Base-by-base conservation (phyloP, 2,888 invertebrate species). In the Apamea monoglypha region DNA sequence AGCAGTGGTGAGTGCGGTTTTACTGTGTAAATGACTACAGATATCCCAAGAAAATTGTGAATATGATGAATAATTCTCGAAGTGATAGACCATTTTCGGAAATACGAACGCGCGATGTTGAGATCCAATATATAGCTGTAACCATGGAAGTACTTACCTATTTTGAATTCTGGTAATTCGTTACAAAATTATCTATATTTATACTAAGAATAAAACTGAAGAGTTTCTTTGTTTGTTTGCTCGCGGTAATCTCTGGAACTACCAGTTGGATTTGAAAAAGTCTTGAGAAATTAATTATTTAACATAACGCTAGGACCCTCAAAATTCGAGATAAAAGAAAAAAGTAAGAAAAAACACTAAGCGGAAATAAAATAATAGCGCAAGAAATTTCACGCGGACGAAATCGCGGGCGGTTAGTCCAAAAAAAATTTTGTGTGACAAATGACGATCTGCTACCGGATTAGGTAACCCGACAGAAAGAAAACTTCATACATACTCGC, bases 1-100 rank as follows among this genome's bases (percentile, higher is more conserved):
- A 98, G 10, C 98, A 98, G 90, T 98, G 98, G 98, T 98, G 88
- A 92, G 91, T 72, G 21, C 18, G 10, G 18, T 8, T 69, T 80
- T 50, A 32, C 21, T 21, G 10, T 18, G 21, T 36, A 7, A 16
- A 63, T 59, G 78, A 61, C 21, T 53, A 70, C 25, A 50, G 69
- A 14, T 50, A 70, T 70, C 25, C 53, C 18, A 53, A 32, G 16
- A 25, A 25, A 29, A n/a, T n/a, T n/a, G n/a, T n/a, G n/a, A n/a
- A n/a, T n/a, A n/a, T n/a, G n/a, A n/a, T n/a, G 14, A 68, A 47
- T 21, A 12, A 10, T n/a, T 47, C 21, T 12, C 12, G 29, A 29
- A 69, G 21, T 69, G 29, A 29, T 69, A 69, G 14, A 69, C 14
- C 12, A 25, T 50, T 12, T 68, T 29, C 18, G 29, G 44, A 29